Evolutionary conservation across 2,888 invertebrate species (phyloP), one percentile per base, ranked within the genome.

Genomic region (Agonum fuliginosum): DNA sequence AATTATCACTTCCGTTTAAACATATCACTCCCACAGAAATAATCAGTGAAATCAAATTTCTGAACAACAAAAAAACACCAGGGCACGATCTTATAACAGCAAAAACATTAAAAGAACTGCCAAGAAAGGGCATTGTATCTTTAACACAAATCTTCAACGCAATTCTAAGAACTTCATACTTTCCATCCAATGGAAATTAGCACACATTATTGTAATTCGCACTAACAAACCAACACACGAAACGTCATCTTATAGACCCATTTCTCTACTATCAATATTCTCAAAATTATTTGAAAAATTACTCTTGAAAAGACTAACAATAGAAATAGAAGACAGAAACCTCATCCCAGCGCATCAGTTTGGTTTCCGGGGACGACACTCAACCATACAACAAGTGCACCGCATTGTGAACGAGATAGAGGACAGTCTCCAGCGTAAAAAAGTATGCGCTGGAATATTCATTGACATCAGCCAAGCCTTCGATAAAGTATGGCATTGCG

Each of bases 111-210:
- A 80, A 81, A 78, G 78, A 81, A 41, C 79, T 82, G 12, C 80
- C 83, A 3, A 30, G 20, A 69, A 80, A 80, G 58, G 80, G 58
- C 4, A 54, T 81, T 3, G 20, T 74, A 0, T 72, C 76, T 14
- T 27, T 83, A 6, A 79, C 81, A 2, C 58, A 75, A 14, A 62
- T 83, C 0, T 80, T 78, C 4, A 83, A 82, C 41, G 80, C 82
- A 12, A 48, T 78, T 48, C 12, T 80, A 30, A 74, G 80, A 79
- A 69, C 80, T 34, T 62, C 73, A 1, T 79, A 81, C 14, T 79
- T 81, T 6, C 82, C 0, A 72, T 24, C 8, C 69, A 81, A 71
- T 83, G 82, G 80, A 83, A 83, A 78, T 41, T 78, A 10, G 75
- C 58, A 46, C 54, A 46, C 30, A 75, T 74, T 30, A 75, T 78